phyloP scores from a whole-genome alignment of 2,113 vertebrate species.

The Brienomyrus brachyistius region DNA sequence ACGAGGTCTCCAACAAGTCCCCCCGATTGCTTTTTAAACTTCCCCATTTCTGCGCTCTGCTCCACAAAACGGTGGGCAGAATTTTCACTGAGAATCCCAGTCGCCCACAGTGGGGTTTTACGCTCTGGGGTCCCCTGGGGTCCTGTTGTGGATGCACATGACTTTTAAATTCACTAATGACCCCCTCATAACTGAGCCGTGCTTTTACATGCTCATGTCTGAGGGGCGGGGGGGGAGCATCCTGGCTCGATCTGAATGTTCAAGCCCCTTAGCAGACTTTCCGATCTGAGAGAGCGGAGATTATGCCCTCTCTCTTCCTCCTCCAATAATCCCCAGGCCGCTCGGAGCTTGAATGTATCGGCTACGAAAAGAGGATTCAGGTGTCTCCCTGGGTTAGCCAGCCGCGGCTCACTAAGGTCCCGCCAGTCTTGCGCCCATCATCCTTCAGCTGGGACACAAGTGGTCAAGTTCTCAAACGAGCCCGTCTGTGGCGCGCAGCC shows the following conservation, averaged over 20 bases:
- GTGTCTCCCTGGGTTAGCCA: background rate
- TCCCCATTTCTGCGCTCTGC: background rate
- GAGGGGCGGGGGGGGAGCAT: constrained; percentile 18
- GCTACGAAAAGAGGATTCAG: background rate
- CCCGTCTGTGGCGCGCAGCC: background rate
- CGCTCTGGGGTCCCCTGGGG: background rate
- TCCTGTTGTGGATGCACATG: background rate
- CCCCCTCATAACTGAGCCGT: constrained; percentile 24
- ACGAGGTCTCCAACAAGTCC: background rate
- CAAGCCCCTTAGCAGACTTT: constrained; percentile 29
- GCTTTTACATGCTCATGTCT: constrained; percentile 19
- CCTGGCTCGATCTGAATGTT: constrained; percentile 41
- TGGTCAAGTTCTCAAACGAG: background rate
- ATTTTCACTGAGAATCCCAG: background rate
- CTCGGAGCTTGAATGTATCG: background rate
- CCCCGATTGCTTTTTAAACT: constrained; percentile 10
- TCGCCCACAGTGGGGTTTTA: background rate
- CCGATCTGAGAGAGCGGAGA: background rate
- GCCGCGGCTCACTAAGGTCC: background rate
- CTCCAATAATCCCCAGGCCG: background rate
- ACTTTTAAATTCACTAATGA: constrained; percentile 26
- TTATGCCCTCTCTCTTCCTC: background rate
- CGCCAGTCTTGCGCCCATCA: background rate
- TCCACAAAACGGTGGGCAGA: background rate
- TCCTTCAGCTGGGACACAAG: background rate